Evolutionary conservation across 2,113 vertebrate genomes (phyloP), one percentile per base, ranked within the genome.

Genomic region (Hippocampus abdominalis): DNA sequence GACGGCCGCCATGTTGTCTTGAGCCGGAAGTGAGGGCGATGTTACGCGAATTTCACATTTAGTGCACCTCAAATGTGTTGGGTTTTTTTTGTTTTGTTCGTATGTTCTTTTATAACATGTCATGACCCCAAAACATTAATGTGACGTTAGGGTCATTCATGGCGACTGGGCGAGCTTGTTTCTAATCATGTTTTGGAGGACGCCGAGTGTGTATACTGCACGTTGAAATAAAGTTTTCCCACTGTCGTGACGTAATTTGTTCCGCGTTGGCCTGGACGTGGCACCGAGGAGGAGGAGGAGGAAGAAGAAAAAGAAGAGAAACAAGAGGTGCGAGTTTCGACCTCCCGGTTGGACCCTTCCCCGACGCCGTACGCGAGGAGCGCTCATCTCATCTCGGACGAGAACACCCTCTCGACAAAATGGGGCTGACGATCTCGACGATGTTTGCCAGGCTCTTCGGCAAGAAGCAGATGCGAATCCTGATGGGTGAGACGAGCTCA

Each of bases 381-480:
- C 10, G 10, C 62, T 21, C 62, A 59, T 46, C 49, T 68, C 25
- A 1, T 1, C 21, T 67, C 49, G 59, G 16, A 18, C 16, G 16
- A 49, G 15, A 1, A 49, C 5, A 73, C 59, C 0, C 32, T 51
- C 3, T 2, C 7, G 3, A 25, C 8, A 72, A 72, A 74, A 95
- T 95, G 95, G 95, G 94, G 68, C 85, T 95, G 59, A 91, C 92
- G 8, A 90, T 94, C 69, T 94, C 93, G 71, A 83, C 85, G 46
- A 67, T 95, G 70, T 93, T 94, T 81, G 89, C 91, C 64, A 90
- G 79, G 86, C 83, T 96, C 71, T 96, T 97, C 71, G 94, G 94
- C 66, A 97, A 95, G 91, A 96, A 95, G 87, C 94, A 96, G 93
- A 97, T 96, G 92, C 83, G 93, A 81, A 95, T 95, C 76, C 88